phyloP scores from a whole-genome alignment of 2,113 vertebrate genomes.

The Rhadina sibilatrix region DNA sequence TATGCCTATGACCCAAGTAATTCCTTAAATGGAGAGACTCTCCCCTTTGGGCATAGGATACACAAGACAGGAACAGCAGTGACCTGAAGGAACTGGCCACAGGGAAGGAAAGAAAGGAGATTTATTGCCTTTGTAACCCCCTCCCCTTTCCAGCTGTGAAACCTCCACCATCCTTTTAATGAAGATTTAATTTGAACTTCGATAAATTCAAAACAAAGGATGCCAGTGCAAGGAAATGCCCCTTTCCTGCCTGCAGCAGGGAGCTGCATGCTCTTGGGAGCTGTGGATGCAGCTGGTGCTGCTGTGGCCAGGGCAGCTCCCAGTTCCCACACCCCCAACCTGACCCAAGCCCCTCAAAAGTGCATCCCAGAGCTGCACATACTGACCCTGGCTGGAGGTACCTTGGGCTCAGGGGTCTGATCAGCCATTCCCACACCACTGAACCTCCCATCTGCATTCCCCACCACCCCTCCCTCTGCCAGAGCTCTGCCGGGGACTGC shows the following conservation, averaged over 20 bases:
- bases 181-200: background rate
- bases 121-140: background rate
- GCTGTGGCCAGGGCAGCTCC: background rate
- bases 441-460: background rate
- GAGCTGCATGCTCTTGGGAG: background rate
- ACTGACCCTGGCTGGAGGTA: background rate
- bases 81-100: background rate
- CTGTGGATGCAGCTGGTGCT: fast-evolving
- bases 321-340: fast-evolving
- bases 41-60: background rate
- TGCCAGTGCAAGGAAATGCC: background rate
- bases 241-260: background rate
- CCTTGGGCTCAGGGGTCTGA: background rate
- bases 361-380: background rate
- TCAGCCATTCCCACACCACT: background rate
- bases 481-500: background rate
- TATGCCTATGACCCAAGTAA: background rate
- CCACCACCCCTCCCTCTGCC: background rate
- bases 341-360: background rate
- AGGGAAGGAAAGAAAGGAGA: background rate
- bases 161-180: background rate
- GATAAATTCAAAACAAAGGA: fast-evolving
- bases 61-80: background rate
- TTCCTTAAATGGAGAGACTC: too few relatives aligned
- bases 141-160: background rate